These are phyloP conservation scores for Diarsia brunnea DNA, from an alignment of 2,888 invertebrate genomes.

Conservation along the genomic window DNA sequence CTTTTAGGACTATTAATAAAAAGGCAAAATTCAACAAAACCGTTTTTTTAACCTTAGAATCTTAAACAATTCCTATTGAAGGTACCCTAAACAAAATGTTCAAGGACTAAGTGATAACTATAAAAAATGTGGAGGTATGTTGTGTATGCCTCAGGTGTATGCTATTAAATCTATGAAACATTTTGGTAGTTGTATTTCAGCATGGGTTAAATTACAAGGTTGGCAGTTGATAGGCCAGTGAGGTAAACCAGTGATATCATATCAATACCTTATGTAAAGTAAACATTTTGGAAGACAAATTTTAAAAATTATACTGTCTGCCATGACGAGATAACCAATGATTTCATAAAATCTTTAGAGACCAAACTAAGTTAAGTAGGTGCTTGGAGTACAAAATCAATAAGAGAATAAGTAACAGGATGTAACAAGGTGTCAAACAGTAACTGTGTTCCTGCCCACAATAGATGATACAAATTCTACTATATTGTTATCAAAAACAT, in stretches of 20 bases:
- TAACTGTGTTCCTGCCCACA: not conserved
- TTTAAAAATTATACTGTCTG: not conserved
- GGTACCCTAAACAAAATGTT: not conserved
- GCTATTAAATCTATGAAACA: not conserved
- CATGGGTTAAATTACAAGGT: conserved; percentile 28
- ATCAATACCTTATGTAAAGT: not conserved
- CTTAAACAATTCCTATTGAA: not conserved
- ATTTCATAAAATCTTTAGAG: not conserved
- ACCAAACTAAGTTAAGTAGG: not conserved
- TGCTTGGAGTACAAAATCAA: conserved; percentile 29
- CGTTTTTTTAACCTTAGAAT: not conserved
- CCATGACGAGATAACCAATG: not conserved
- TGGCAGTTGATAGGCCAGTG: conserved; percentile 9
- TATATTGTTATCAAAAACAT: not conserved
- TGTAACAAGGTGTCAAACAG: conserved; percentile 12
- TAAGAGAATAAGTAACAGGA: conserved; percentile 41
- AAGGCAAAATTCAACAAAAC: not conserved
- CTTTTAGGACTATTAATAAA: no score
- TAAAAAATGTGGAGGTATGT: not conserved
- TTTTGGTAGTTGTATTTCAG: conserved; percentile 4
- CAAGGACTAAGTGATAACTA: no score
- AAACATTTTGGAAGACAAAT: not conserved
- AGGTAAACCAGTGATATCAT: conserved; percentile 11
- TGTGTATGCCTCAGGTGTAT: not conserved
- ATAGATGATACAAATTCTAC: not conserved